phyloP scores from a whole-genome alignment of 2,113 vertebrate genomes.

The Chlamydotis undulata region DNA sequence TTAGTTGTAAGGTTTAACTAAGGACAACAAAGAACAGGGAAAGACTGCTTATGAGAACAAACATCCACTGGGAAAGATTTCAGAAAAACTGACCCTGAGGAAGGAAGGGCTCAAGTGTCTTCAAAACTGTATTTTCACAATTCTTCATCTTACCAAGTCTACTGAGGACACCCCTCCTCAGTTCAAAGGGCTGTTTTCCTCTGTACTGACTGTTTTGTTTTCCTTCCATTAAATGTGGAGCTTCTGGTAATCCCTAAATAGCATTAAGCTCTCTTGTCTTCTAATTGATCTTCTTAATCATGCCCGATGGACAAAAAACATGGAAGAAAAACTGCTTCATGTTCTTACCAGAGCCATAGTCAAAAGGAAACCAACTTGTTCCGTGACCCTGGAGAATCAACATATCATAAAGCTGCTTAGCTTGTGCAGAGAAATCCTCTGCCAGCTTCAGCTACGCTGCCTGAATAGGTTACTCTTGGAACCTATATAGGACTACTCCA shows the following conservation, averaged over 20 bases:
- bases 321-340: background rate
- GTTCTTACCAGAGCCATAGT: background rate
- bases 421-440: background rate
- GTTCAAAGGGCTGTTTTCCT: background rate
- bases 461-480: background rate
- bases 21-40: background rate
- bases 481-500: background rate
- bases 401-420: background rate
- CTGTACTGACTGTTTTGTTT: background rate
- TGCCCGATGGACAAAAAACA: constrained; percentile 3
- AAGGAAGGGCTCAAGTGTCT: background rate
- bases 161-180: background rate
- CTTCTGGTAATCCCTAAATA: background rate
- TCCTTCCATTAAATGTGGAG: background rate
- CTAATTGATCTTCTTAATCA: background rate
- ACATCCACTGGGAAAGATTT: background rate
- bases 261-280: background rate
- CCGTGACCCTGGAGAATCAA: background rate
- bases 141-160: background rate
- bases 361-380: constrained; percentile 16
- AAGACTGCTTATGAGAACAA: background rate
- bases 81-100: background rate
- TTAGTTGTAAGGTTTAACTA: background rate
- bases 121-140: background rate
- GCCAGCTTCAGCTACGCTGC: background rate